These are phyloP conservation scores for Temnothorax longispinosus DNA, from an alignment of 1,140 invertebrate species.

Conservation along the genomic window DNA sequence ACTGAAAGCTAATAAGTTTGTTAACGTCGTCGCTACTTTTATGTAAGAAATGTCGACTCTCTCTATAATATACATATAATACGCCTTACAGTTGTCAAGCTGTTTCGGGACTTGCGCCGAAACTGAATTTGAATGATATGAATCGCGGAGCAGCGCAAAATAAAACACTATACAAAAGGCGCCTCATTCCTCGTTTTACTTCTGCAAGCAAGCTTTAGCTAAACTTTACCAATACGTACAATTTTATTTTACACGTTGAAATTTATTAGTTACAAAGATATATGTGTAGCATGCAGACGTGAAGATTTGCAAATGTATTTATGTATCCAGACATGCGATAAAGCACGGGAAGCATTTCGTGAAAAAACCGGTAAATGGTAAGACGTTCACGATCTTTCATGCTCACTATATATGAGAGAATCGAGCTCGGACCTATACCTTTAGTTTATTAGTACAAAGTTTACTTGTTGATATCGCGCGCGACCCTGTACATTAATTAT, in stretches of 20 bases:
- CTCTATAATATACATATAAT: no score
- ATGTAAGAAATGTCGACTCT: no score
- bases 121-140: not conserved
- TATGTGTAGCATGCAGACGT: not conserved
- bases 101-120: not conserved
- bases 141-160: no score
- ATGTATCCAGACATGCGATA: not conserved
- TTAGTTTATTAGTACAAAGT: not conserved
- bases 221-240: not conserved
- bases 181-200: not conserved
- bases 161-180: no score
- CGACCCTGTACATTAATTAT: not conserved
- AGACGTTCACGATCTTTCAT: no score
- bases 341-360: no score
- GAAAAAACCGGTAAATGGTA: no score
- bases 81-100: no score
- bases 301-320: not conserved
- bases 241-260: not conserved
- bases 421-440: not conserved
- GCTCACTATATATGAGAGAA: not conserved
- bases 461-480: not conserved
- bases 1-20: no score
- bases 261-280: not conserved
- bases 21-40: not conserved
- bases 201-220: not conserved